These are phyloP conservation scores for Bilobella aurantiaca DNA, from an alignment of 1,140 invertebrate genomes.

Conservation along the genomic window DNA sequence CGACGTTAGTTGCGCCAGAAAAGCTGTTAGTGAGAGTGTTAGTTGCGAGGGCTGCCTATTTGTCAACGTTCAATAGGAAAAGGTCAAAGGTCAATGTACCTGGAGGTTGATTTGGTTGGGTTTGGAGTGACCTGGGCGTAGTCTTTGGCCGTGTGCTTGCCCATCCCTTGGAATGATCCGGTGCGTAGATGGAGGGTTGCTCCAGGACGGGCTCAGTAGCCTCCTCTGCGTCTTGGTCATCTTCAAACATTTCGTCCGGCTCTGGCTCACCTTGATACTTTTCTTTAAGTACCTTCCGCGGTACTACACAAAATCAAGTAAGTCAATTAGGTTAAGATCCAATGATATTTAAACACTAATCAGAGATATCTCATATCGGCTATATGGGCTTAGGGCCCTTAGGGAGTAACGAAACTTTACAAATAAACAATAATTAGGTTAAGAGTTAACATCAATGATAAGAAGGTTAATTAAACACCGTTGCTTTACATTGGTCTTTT, in stretches of 20 bases:
- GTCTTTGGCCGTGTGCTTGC: slow-evolving; percentile 42
- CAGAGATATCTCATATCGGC: too few species aligned
- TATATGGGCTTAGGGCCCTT: too few species aligned
- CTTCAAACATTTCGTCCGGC: slow-evolving; percentile 51
- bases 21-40: background rate
- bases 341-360: background rate
- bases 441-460: too few species aligned
- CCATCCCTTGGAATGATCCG: slow-evolving; percentile 35
- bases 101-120: slow-evolving; percentile 17
- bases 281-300: slow-evolving; percentile 66
- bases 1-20: background rate
- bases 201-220: slow-evolving; percentile 38
- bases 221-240: slow-evolving; percentile 38
- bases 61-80: background rate
- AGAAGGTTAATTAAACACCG: too few species aligned
- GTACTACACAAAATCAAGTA: slow-evolving; percentile 48
- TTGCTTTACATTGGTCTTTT: too few species aligned
- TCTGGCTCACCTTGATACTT: slow-evolving; percentile 61
- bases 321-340: background rate
- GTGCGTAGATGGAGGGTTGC: slow-evolving; percentile 42
- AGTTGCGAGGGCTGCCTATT: too few species aligned
- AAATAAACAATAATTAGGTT: too few species aligned
- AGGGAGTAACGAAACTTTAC: too few species aligned
- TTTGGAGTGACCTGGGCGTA: slow-evolving; percentile 37
- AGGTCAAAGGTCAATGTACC: slow-evolving; percentile 12